phyloP scores from a whole-genome alignment of 2,797 vertebrate genomes.

The Helarctos malayanus region DNA sequence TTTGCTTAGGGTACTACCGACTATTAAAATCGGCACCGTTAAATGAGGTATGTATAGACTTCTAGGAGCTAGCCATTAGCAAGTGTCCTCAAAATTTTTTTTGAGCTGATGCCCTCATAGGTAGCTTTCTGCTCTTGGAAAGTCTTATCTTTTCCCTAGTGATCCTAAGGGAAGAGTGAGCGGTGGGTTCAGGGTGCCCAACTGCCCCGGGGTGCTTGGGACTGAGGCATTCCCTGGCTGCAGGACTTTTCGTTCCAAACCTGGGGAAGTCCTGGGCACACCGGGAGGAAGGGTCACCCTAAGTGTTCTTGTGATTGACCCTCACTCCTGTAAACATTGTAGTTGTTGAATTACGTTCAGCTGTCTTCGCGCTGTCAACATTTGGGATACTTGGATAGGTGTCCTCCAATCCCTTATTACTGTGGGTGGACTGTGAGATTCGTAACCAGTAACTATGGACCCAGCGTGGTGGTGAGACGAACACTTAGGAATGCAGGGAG shows the following conservation, averaged over 20 bases:
- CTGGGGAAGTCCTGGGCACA: not conserved
- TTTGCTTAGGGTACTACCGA: not conserved
- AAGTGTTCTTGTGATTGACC: not conserved
- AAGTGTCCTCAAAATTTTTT: not conserved
- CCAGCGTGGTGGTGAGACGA: not conserved
- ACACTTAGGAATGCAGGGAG: not conserved
- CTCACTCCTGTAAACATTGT: not conserved
- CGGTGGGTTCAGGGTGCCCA: not conserved
- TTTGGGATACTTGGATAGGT: not conserved
- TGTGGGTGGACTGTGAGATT: not conserved
- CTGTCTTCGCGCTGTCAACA: not conserved
- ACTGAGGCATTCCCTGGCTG: not conserved
- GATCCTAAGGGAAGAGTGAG: not conserved
- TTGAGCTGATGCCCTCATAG: slow-evolving; percentile 9
- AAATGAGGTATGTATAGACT: not conserved
- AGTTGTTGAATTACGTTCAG: not conserved
- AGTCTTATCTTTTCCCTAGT: not conserved
- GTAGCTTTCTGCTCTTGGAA: not conserved
- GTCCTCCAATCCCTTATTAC: not conserved
- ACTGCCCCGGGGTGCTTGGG: not conserved
- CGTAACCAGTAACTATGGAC: not conserved
- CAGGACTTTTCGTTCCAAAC: not conserved
- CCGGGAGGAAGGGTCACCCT: not conserved
- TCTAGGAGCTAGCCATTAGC: slow-evolving; percentile 14
- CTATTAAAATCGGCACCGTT: slow-evolving; percentile 39